Evolutionary conservation across 2,888 invertebrate genomes (phyloP), one percentile per base, ranked within the genome.

Genomic region (Scaptomyza cyrtandrae): DNA sequence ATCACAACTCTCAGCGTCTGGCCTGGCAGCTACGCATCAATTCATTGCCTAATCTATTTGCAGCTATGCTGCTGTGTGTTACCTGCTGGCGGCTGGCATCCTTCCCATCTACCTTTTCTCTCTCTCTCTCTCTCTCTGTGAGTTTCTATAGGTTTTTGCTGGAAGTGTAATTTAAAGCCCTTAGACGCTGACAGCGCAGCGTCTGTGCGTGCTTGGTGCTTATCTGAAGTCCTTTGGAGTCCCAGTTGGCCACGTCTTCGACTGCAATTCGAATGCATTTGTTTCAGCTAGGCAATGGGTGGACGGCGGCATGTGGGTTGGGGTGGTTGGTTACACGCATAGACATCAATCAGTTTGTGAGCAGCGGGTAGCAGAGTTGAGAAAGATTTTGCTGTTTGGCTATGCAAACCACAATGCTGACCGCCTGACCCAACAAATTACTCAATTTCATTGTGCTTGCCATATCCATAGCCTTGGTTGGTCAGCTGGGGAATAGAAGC

Each of bases 361-460:
- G 33, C 44, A 24, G 44, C 44, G 13, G 50, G 50, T n/a, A 55
- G 75, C 63, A 48, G 75, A 55, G 53, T 53, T 29, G 29, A 54
- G 61, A 58, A 76, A 76, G 77, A 72, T 73, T 74, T 75, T 57
- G 71, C 88, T 88, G 88, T 73, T 84, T 84, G 83, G 70, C 86
- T 84, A 84, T 84, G 88, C 83, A 84, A 84, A 88, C 88, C 83
- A 77, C 88, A 84, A 53, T 80, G 80, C 83, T 86, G 83, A 88
- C 88, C 83, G 83, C 78, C 83, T 84, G 83, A 84, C 83, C 83
- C 83, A 84, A 88, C 88, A 86, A 84, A 84, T 84, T 84, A 84
- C 83, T 84, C 83, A 84, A 84, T 84, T 87, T 88, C 86, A 82
- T 88, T 84, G 83, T 80, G 86, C 88, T 71, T 70, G 75, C 69